Percentiles rank a stretch among this genome's conserved stretches.
phyloP scores from a whole-genome alignment of 2,888 invertebrate genomes.

The Drosophila pseudotakahashii region DNA sequence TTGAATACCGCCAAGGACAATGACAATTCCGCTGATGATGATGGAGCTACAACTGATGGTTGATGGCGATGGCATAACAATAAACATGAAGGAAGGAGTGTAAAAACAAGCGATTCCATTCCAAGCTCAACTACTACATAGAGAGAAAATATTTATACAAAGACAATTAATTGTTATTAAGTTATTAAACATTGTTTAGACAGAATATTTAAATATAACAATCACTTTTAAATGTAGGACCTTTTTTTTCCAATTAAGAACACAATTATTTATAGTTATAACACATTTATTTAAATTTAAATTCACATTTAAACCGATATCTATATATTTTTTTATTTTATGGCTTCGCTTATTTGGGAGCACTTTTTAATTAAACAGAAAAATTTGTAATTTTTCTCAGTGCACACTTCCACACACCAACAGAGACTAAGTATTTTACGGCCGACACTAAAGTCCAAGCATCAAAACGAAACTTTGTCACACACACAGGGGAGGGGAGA shows the following conservation, averaged over 20 bases:
- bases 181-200: no score
- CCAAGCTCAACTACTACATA: slow-evolving; percentile 17
- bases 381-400: background rate
- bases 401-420: slow-evolving; percentile 14
- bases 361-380: no score
- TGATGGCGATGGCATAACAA: slow-evolving; percentile 65
- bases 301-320: no score
- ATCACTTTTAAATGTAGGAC: no score
- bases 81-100: slow-evolving; percentile 64
- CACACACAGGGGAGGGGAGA: slow-evolving; percentile 16
- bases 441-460: slow-evolving; percentile 59
- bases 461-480: slow-evolving; percentile 68
- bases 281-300: no score
- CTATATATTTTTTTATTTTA: no score
- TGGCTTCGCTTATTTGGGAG: no score
- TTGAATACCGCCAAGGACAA: slow-evolving; percentile 46
- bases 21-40: slow-evolving; percentile 44
- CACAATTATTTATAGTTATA: no score
- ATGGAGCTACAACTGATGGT: slow-evolving; percentile 40
- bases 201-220: no score
- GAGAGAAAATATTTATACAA: background rate
- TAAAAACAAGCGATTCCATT: slow-evolving; percentile 56
- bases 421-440: slow-evolving; percentile 65
- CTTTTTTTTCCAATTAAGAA: no score
- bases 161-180: no score